A percentile compares a stretch with the other conserved stretches of the same genome.
Conservation (phyloP, 1,140 invertebrate genomes). For the Scylla paramamosain region DNA sequence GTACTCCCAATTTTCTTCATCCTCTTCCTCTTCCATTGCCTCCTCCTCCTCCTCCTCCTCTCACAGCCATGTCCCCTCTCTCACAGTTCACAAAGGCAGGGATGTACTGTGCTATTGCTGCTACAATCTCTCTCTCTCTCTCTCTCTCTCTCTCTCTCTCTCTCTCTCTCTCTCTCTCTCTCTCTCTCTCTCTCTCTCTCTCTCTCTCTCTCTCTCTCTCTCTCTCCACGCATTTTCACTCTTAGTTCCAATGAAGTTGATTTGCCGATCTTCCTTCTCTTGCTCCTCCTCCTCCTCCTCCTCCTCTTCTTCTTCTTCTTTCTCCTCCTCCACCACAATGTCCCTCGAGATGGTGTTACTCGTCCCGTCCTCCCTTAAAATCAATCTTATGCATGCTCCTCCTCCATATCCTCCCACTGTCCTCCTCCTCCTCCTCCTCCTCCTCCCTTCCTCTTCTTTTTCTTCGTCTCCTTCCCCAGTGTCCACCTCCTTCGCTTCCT, state of each 20-base stretch:
- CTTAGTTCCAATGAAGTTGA: neutral
- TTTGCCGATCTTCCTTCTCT: neutral
- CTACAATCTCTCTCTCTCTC: constrained; percentile 23
- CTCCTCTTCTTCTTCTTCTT: neutral
- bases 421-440: too few species aligned
- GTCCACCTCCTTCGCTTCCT: neutral
- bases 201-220: too few species aligned
- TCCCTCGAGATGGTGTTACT: neutral
- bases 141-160: too few species aligned
- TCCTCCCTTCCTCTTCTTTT: neutral
- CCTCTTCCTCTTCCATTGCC: too few species aligned
- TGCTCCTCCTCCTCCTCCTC: neutral
- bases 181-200: too few species aligned
- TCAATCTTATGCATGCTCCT: neutral
- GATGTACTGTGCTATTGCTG: too few species aligned
- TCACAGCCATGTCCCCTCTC: too few species aligned
- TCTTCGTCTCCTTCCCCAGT: neutral
- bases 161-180: too few species aligned
- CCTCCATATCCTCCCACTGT: neutral
- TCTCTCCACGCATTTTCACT: neutral
- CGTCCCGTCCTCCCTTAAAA: neutral
- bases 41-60: too few species aligned
- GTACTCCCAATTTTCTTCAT: too few species aligned
- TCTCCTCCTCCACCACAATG: neutral
- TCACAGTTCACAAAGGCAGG: too few species aligned